Conservation (phyloP, 2,113 vertebrate species). For the Rhizomys pruinosus region DNA sequence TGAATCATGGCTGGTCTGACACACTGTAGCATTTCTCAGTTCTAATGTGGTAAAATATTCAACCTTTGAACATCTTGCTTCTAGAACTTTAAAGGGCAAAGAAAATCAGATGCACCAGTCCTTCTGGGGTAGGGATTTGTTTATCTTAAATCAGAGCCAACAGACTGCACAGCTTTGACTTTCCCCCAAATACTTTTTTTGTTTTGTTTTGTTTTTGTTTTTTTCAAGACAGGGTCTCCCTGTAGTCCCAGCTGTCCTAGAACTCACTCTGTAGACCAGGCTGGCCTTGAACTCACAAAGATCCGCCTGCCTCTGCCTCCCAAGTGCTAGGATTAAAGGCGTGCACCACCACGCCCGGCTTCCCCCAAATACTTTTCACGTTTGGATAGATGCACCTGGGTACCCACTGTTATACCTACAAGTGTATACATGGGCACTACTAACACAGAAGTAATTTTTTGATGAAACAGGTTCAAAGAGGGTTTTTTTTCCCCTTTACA, state of each 20-base stretch:
- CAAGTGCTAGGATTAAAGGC: no score
- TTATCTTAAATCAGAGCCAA: conserved; percentile 49
- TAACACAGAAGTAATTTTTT: background rate
- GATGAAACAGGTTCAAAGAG: conserved; percentile 45
- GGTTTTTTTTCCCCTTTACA: conserved; percentile 7
- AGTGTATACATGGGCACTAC: background rate
- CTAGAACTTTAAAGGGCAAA: conserved; percentile 39
- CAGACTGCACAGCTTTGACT: conserved; percentile 13
- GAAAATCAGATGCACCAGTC: background rate
- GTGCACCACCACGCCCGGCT: no score
- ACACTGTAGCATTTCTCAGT: background rate
- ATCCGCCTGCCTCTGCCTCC: no score
- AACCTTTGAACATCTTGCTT: conserved; percentile 35
- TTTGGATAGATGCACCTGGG: background rate
- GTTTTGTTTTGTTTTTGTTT: no score
- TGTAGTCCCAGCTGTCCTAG: no score
- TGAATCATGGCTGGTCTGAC: conserved; percentile 15
- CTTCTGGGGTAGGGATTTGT: background rate
- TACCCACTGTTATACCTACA: background rate
- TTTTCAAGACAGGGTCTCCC: no score
- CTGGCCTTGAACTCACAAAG: no score
- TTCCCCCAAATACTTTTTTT: background rate
- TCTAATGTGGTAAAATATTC: conserved; percentile 30
- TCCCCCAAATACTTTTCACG: background rate
- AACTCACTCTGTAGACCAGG: no score